Percentiles rank a stretch among this genome's conserved stretches.
Evolutionary conservation across 1,140 invertebrate genomes (phyloP).

Genomic region (Drosophila burlai): DNA sequence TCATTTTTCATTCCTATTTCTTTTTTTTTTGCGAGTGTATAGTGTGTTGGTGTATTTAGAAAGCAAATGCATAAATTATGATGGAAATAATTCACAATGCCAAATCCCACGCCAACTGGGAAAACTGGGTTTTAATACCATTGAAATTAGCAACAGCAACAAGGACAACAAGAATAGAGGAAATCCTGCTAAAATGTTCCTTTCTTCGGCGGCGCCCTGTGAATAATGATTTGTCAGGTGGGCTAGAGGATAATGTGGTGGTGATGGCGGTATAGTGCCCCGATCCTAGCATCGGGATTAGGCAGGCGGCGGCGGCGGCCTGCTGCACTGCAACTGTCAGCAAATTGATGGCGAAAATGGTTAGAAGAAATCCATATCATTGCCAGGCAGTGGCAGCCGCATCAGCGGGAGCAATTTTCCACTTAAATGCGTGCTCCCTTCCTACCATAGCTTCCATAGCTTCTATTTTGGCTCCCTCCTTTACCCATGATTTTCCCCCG

Average conservation of each 20-base stretch:
- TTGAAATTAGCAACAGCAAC: conserved; percentile 43
- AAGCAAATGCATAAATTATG: conserved; percentile 67
- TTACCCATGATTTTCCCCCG: conserved; percentile 1
- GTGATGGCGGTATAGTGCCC: not conserved
- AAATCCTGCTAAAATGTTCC: conserved; percentile 44
- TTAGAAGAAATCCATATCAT: conserved; percentile 68
- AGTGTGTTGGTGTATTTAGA: conserved; percentile 40
- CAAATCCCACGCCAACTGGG: conserved; percentile 7
- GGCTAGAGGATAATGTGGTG: conserved; percentile 16
- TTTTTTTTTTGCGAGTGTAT: conserved; percentile 10
- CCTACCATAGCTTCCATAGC: not conserved
- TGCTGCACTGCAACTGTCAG: conserved; percentile 66
- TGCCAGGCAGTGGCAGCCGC: conserved; percentile 51
- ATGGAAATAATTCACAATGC: conserved; percentile 46
- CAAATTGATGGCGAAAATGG: conserved; percentile 61
- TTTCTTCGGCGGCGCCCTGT: conserved; percentile 17
- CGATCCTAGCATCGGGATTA: conserved; percentile 42
- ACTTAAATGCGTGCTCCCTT: conserved; percentile 57
- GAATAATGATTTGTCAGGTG: conserved; percentile 58
- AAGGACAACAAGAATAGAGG: not conserved
- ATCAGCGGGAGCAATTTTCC: conserved; percentile 71
- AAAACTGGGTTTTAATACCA: conserved; percentile 41
- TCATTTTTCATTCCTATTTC: conserved; percentile 1
- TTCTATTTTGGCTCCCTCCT: not conserved
- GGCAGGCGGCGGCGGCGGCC: not conserved